Base-by-base conservation (phyloP, 2,113 vertebrate species). In the Pipa parva region DNA sequence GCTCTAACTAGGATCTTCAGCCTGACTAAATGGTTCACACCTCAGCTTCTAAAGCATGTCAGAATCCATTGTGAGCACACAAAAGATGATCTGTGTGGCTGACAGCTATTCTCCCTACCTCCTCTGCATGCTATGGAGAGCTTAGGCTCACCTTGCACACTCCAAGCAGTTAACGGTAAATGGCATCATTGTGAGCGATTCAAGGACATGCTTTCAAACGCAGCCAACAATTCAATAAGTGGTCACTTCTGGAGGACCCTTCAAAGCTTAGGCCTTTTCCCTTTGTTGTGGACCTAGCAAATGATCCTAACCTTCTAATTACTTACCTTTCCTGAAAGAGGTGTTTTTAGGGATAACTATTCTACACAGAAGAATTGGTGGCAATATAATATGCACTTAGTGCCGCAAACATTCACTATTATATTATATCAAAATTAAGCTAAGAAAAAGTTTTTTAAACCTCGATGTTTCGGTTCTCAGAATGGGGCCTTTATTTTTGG, bases 111-210 rank as follows among this genome's bases (percentile, higher is more conserved):
- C 46, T 26, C 26, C 36, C 18, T 36, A 25, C 54, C 52, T 4
- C 15, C 2, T 17, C 11, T 1, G 7, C 11, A 45, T 2, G 22
- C 55, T 21, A 50, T 28, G 29, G 22, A 21, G 39, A 45, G 24
- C 37, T 39, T 9, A 4, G 22, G 37, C 33, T 58, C 55, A 49
- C 64, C 45, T 59, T 26, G 10, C 55, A 26, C 64, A 49, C 54
- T 67, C 49, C 26, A 68, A 31, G 31, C 21, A 33, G 22, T 50
- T 37, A 49, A 56, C 36, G 36, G 51, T 11, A 59, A 68, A 59
- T 56, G 25, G 45, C 63, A 65, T 65, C 36, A 56, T 65, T 65
- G 51, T 65, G 42, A 29, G 18, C 10, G 37, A 45, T 42, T 55
- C 63, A 62, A 48, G 37, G 50, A 54, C 50, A 18, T 18, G 57